Percentiles rank a stretch among this genome's conserved stretches.
These are phyloP conservation scores for Lordiphosa andalusiaca DNA, from an alignment of 2,888 invertebrate species.

Conservation along the genomic window DNA sequence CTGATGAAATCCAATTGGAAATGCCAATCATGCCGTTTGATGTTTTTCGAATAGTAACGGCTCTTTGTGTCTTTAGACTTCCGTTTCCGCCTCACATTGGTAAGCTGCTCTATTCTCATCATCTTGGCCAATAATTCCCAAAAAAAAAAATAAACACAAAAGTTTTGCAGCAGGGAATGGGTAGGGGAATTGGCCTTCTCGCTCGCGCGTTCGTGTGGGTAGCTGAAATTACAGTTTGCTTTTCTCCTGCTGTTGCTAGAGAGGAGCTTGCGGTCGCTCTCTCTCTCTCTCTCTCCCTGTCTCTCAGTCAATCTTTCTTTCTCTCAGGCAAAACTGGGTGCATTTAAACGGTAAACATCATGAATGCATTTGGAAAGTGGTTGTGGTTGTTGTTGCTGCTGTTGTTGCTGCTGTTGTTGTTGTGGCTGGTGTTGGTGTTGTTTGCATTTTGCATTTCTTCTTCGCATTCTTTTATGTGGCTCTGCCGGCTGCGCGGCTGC, in stretches of 20 bases:
- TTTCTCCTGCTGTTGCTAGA: constrained; percentile 56
- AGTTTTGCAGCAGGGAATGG: not conserved
- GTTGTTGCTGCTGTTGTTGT: constrained; percentile 59
- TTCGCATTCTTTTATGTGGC: constrained; percentile 72
- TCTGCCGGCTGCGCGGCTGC: constrained; percentile 39
- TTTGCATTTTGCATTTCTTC: constrained; percentile 75
- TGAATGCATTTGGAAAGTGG: constrained; percentile 78
- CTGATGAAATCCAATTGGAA: not conserved
- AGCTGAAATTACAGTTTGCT: constrained; percentile 40
- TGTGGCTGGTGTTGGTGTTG: constrained; percentile 55
- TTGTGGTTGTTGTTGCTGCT: constrained; percentile 58
- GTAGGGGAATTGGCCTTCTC: constrained; percentile 5
- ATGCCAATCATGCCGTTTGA: no score
- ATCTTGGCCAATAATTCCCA: constrained; percentile 2
- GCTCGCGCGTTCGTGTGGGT: constrained; percentile 17
- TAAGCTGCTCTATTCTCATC: not conserved
- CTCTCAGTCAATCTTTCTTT: constrained; percentile 31
- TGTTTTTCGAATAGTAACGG: no score
- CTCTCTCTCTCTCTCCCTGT: constrained; percentile 5
- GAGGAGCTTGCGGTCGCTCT: constrained; percentile 16
- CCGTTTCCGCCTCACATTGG: no score
- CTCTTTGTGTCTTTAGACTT: no score
- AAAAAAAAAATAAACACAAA: not conserved
- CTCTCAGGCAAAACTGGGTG: constrained; percentile 54
- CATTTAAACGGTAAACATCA: constrained; percentile 75